phyloP scores from a whole-genome alignment of 2,113 vertebrate genomes.

The Lepisosteus osseus region DNA sequence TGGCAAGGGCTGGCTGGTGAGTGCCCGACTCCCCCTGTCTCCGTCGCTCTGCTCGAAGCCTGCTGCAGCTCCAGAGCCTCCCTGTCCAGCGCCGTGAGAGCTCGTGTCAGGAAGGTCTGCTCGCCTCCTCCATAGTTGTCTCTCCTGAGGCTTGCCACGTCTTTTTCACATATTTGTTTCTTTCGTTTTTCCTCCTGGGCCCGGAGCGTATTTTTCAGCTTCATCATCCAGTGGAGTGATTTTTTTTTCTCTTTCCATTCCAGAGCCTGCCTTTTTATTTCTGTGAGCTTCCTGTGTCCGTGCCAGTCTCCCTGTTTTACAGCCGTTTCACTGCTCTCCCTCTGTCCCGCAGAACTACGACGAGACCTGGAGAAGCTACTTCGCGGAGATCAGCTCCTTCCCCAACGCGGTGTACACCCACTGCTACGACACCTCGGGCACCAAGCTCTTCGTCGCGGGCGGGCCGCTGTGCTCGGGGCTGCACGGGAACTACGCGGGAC shows the following conservation, averaged over 20 bases:
- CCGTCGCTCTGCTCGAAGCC: too few species aligned
- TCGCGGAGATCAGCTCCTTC: slow-evolving; percentile 93
- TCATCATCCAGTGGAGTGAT: too few species aligned
- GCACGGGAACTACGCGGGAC: slow-evolving; percentile 94
- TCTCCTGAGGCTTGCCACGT: too few species aligned
- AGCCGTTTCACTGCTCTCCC: neutral
- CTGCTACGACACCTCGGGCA: slow-evolving; percentile 96
- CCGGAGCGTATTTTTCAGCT: too few species aligned
- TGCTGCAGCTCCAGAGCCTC: too few species aligned
- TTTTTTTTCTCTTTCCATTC: too few species aligned
- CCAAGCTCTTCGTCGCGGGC: slow-evolving; percentile 95
- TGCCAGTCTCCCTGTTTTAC: too few species aligned
- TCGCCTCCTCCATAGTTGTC: too few species aligned
- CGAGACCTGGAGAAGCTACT: slow-evolving; percentile 98
- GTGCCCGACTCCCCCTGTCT: slow-evolving; percentile 27
- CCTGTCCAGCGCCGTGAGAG: too few species aligned
- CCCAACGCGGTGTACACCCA: slow-evolving; percentile 98
- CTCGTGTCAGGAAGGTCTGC: too few species aligned
- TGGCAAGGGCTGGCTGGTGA: slow-evolving; percentile 95
- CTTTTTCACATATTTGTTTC: neutral
- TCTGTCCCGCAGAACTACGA: slow-evolving; percentile 81
- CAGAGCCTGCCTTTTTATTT: too few species aligned
- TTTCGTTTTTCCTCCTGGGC: neutral
- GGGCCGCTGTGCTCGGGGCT: slow-evolving; percentile 95
- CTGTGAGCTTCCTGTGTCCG: too few species aligned